Evolutionary conservation across 2,888 invertebrate species (phyloP).

Genomic region (Calliopum simillimum): DNA sequence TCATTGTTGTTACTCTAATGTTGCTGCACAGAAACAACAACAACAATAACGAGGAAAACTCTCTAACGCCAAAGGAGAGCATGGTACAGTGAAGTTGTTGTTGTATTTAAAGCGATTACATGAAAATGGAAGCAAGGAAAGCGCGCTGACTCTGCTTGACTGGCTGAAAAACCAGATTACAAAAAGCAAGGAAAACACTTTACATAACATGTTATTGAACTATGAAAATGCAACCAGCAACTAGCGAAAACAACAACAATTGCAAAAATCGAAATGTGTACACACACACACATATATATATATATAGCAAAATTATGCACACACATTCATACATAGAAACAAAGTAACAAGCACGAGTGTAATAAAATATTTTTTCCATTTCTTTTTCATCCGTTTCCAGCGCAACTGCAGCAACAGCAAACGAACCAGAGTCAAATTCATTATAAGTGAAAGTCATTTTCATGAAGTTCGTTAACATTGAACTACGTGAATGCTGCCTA

Average conservation of each 20-base stretch:
- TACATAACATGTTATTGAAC: conserved; percentile 67
- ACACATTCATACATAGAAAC: not conserved
- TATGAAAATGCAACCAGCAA: conserved; percentile 46
- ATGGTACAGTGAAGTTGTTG: conserved; percentile 21
- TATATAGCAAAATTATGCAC: conserved; percentile 4
- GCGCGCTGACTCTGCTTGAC: conserved; percentile 1
- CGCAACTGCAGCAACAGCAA: conserved; percentile 38
- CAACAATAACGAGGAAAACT: conserved; percentile 16
- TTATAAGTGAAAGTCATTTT: conserved; percentile 64
- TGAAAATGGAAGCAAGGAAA: conserved; percentile 27
- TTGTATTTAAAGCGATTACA: conserved; percentile 27
- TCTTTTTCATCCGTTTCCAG: conserved; percentile 34
- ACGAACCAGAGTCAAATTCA: conserved; percentile 61
- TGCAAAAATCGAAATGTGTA: not conserved
- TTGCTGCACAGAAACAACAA: conserved; percentile 30
- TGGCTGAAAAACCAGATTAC: conserved; percentile 41
- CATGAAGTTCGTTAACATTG: conserved; percentile 64
- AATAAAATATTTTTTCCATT: conserved; percentile 36
- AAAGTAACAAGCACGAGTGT: conserved; percentile 34
- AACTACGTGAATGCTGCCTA: conserved; percentile 59
- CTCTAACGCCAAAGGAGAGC: conserved; percentile 27
- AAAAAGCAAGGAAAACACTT: conserved; percentile 58
- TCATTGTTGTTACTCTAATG: not conserved
- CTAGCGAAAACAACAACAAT: conserved; percentile 44
- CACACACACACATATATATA: not conserved